These are phyloP conservation scores for Dasypus novemcinctus DNA, from an alignment of 2,113 vertebrate genomes.

Conservation along the genomic window DNA sequence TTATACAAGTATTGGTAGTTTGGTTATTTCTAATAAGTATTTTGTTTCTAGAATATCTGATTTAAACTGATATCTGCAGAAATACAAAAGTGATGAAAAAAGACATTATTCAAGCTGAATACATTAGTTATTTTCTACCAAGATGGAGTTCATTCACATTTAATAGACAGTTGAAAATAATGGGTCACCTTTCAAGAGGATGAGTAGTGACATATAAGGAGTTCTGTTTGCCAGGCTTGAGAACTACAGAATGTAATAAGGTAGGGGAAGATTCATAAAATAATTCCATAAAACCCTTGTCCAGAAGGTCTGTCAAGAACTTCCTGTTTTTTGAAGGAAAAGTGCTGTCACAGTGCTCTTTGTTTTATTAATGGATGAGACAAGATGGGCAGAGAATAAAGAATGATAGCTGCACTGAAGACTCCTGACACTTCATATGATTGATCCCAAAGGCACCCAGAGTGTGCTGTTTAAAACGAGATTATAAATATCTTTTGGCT, in stretches of 20 bases:
- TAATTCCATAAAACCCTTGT: not conserved
- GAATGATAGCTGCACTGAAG: not conserved
- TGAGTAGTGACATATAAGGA: not conserved
- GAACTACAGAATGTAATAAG: not conserved
- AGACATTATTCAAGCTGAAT: not conserved
- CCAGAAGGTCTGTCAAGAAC: not conserved
- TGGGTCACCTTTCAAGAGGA: not conserved
- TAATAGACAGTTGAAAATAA: not conserved
- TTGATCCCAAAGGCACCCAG: not conserved
- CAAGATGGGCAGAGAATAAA: constrained; percentile 1
- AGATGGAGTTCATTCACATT: not conserved
- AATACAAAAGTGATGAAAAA: not conserved
- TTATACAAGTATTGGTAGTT: not conserved
- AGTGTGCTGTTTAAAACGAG: constrained; percentile 21
- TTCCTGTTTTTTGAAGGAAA: not conserved
- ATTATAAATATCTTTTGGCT: constrained; percentile 25
- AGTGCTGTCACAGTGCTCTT: not conserved
- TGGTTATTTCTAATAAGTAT: not conserved
- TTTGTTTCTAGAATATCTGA: not conserved
- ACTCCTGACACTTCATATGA: constrained; percentile 32
- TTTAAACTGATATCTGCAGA: not conserved
- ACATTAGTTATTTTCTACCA: not conserved
- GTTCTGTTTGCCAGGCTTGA: not conserved
- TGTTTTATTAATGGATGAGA: constrained; percentile 37
- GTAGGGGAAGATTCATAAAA: not conserved